phyloP scores from a whole-genome alignment of 2,888 invertebrate genomes.

The Smittia aterrima region DNA sequence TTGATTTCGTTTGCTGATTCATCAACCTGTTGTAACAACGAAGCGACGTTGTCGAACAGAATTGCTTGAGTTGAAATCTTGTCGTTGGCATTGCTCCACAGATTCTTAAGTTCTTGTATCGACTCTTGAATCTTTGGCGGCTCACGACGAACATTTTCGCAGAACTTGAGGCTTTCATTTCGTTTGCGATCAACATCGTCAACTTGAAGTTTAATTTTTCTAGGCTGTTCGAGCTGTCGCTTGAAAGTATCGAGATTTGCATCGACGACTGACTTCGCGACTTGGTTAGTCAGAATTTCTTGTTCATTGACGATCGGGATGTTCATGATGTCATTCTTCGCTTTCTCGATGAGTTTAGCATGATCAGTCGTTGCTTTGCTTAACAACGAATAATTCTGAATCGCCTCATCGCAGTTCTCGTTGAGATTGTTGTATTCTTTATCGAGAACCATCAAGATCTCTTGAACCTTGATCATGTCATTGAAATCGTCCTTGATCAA shows the following conservation, averaged over 20 bases:
- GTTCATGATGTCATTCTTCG: slow-evolving; percentile 63
- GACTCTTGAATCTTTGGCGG: slow-evolving; percentile 59
- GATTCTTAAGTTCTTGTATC: slow-evolving; percentile 62
- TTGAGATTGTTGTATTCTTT: slow-evolving; percentile 77
- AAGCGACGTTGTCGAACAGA: slow-evolving; percentile 80
- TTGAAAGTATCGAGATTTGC: slow-evolving; percentile 64
- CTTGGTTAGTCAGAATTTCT: slow-evolving; percentile 67
- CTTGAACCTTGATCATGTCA: slow-evolving; percentile 77
- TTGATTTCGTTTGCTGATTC: slow-evolving; percentile 79
- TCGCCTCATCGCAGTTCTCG: slow-evolving; percentile 70
- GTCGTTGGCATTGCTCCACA: slow-evolving; percentile 71
- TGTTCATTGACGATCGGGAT: slow-evolving; percentile 69
- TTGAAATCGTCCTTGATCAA: slow-evolving; percentile 79
- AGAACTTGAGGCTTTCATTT: slow-evolving; percentile 52
- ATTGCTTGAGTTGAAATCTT: slow-evolving; percentile 71
- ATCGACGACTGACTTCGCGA: slow-evolving; percentile 50
- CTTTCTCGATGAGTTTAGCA: slow-evolving; percentile 64
- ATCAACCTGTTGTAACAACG: slow-evolving; percentile 92
- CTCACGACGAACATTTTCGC: slow-evolving; percentile 50
- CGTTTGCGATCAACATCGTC: slow-evolving; percentile 78
- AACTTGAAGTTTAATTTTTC: slow-evolving; percentile 70
- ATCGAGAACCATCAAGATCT: slow-evolving; percentile 72
- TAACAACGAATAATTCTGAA: slow-evolving; percentile 70
- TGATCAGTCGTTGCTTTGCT: slow-evolving; percentile 57
- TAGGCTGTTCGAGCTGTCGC: slow-evolving; percentile 70